Conservation (phyloP, 2,888 invertebrate species). For the Rutpela maculata region DNA sequence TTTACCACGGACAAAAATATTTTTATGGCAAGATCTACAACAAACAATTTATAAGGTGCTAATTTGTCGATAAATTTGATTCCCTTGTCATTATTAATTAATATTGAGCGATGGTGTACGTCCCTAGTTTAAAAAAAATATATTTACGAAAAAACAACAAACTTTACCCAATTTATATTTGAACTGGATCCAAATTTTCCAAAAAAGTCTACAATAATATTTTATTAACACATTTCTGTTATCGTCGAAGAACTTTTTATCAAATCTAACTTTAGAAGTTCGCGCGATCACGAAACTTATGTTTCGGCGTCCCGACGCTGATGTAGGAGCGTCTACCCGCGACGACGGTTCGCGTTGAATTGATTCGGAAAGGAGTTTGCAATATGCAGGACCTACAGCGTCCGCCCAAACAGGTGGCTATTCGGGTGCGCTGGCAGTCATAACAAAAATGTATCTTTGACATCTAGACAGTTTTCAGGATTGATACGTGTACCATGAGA, state of each 20-base stretch:
- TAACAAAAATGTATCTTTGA: conserved; percentile 21
- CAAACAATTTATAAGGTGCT: too few relatives aligned
- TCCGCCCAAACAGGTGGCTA: conserved; percentile 41
- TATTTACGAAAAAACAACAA: not conserved
- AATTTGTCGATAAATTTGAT: too few relatives aligned
- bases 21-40: too few relatives aligned
- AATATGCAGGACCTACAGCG: conserved; percentile 23
- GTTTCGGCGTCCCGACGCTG: conserved; percentile 34
- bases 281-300: conserved; percentile 34
- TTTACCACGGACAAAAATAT: too few relatives aligned
- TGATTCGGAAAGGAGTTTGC: conserved; percentile 31
- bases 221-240: not conserved
- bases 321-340: conserved; percentile 30
- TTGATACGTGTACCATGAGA: not conserved
- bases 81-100: too few relatives aligned
- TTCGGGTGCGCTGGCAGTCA: conserved; percentile 20
- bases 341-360: conserved; percentile 37
- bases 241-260: conserved; percentile 4
- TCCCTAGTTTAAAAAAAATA: too few relatives aligned
- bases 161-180: not conserved
- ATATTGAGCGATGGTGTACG: too few relatives aligned
- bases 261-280: not conserved
- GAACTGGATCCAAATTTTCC: not conserved
- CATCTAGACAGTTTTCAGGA: not conserved
- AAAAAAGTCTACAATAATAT: not conserved